These are phyloP conservation scores for Drosophila oshimai DNA, from an alignment of 1,140 invertebrate genomes.

Conservation along the genomic window DNA sequence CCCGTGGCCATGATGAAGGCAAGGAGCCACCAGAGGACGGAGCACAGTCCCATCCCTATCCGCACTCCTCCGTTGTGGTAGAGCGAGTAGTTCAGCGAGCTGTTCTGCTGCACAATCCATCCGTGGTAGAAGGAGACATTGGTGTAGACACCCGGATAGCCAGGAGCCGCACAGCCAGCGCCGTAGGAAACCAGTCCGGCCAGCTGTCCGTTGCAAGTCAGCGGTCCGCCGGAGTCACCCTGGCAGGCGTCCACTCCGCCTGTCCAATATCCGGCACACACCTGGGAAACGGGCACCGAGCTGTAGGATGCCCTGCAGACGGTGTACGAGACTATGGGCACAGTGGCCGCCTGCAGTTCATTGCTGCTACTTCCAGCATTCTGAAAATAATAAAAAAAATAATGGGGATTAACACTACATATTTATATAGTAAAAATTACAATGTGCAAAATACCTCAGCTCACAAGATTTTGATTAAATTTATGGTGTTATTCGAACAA, in stretches of 20 bases:
- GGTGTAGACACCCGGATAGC: constrained; percentile 86
- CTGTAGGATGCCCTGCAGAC: constrained; percentile 36
- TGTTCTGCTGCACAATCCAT: constrained; percentile 81
- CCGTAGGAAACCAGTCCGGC: constrained; percentile 85
- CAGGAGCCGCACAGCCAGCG: constrained; percentile 84
- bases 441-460: no score
- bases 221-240: constrained; percentile 79
- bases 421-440: no score
- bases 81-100: constrained; percentile 44
- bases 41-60: not conserved
- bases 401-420: not conserved
- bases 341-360: constrained; percentile 22
- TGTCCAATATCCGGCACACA: constrained; percentile 53
- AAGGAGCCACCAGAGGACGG: not conserved
- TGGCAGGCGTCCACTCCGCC: constrained; percentile 73
- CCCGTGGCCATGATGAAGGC: not conserved
- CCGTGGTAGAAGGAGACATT: constrained; percentile 85
- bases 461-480: no score
- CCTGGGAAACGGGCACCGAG: not conserved
- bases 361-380: constrained; percentile 9
- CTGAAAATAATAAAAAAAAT: no score
- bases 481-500: no score
- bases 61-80: constrained; percentile 15
- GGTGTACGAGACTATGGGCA: constrained; percentile 32
- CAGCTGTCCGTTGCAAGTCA: constrained; percentile 66